Evolutionary conservation across 2,113 vertebrate species (phyloP), one percentile per base, ranked within the genome.

Genomic region (Myodes glareolus): DNA sequence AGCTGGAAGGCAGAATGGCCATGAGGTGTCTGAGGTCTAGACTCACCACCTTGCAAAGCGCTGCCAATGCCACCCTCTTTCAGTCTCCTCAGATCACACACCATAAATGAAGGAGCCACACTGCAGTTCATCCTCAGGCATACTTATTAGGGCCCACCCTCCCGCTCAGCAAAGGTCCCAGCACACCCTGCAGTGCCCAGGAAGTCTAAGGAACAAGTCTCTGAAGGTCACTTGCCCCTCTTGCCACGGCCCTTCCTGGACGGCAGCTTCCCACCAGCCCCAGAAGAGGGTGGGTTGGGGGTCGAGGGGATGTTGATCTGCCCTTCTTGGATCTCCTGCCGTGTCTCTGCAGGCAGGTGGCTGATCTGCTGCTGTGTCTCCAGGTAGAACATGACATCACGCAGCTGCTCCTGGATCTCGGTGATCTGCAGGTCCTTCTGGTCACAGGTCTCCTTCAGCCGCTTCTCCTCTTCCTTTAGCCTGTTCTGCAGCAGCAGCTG

Each of bases 331-430:
- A 99, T 99, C 87, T 99, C 99, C 70, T 99, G 99, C 13, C 99
- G 98, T 3, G 99, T 98, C 92, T 99, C 99, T 0, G 99, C 99
- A 0, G 99, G 99, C 90, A 99, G 99, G 94, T 99, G 99, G 82
- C 99, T 99, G 98, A 99, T 99, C 96, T 99, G 99, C 98, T 99
- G 99, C 98, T 99, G 99, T 0, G 99, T 98, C 96, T 99, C 99
- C 98, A 99, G 98, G 97, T 99, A 99, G 98, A 99, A 99, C 99
- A 99, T 99, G 97, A 99, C 99, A 29, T 99, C 99, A 0, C 99
- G 98, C 95, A 99, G 98, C 98, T 99, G 99, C 97, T 99, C 99
- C 98, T 99, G 99, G 93, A 99, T 98, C 97, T 99, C 99, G 0
- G 98, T 97, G 91, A 99, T 99, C 92, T 99, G 98, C 72, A 97